Conservation (phyloP, 1,140 invertebrate species). For the Aphis craccivora region DNA sequence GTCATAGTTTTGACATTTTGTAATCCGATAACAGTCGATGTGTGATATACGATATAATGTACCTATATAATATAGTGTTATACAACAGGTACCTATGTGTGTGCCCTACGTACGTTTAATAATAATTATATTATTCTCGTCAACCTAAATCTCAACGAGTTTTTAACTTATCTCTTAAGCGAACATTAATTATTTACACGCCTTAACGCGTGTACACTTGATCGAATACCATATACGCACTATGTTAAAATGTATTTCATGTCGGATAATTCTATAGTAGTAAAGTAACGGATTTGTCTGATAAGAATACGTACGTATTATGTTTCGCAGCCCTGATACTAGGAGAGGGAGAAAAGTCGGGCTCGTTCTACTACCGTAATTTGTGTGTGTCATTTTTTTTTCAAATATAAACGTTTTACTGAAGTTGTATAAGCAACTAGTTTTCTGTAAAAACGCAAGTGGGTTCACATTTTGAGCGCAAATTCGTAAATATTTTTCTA, state of each 20-base stretch:
- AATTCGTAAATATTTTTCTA: background rate
- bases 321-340: background rate
- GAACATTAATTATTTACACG: too few relatives aligned
- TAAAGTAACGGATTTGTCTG: background rate
- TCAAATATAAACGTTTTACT: background rate
- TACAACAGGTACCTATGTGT: background rate
- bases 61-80: too few relatives aligned
- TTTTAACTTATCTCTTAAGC: background rate
- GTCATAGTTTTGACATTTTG: background rate
- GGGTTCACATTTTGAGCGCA: background rate
- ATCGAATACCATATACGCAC: background rate
- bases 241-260: background rate
- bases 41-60: background rate
- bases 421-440: background rate
- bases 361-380: background rate
- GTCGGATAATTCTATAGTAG: background rate
- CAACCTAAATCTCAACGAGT: background rate
- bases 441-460: background rate
- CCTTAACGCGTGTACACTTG: background rate
- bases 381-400: background rate
- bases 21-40: background rate
- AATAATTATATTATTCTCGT: slow-evolving; percentile 23
- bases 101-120: background rate
- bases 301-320: background rate
- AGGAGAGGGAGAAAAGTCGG: background rate